phyloP scores from a whole-genome alignment of 2,113 vertebrate genomes.

The Ondatra zibethicus region DNA sequence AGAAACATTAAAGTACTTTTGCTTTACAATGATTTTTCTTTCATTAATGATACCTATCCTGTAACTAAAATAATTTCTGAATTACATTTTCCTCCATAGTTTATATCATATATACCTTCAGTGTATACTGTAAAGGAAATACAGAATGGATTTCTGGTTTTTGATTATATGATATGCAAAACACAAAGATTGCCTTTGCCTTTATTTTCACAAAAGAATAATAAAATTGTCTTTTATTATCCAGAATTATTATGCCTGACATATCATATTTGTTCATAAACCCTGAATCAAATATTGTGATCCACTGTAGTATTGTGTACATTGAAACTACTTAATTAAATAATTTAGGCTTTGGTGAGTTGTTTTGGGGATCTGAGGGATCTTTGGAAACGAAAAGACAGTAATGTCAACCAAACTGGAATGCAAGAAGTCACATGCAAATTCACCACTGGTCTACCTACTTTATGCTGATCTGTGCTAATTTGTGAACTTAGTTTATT shows the following conservation, averaged over 20 bases:
- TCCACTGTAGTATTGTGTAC: slow-evolving; percentile 25
- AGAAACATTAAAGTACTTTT: slow-evolving; percentile 44
- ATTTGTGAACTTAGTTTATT: slow-evolving; percentile 66
- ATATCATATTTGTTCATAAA: not conserved
- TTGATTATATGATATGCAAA: slow-evolving; percentile 40
- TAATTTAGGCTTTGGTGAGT: not conserved
- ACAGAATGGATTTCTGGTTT: slow-evolving; percentile 53
- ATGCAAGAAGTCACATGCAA: slow-evolving; percentile 10
- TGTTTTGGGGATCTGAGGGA: not conserved
- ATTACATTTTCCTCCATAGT: slow-evolving; percentile 27
- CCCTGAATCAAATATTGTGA: slow-evolving; percentile 25
- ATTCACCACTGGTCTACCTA: slow-evolving; percentile 13
- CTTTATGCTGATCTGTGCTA: slow-evolving; percentile 40
- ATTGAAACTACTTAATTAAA: slow-evolving; percentile 45
- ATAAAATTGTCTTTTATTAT: slow-evolving; percentile 45
- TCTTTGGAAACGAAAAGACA: slow-evolving; percentile 55
- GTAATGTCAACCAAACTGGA: slow-evolving; percentile 42
- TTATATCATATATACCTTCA: slow-evolving; percentile 43
- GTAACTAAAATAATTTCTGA: slow-evolving; percentile 52
- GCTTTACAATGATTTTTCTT: slow-evolving; percentile 51
- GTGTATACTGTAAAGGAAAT: slow-evolving; percentile 56
- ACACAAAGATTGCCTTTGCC: slow-evolving; percentile 2
- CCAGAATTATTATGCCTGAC: slow-evolving; percentile 38
- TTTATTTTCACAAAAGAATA: slow-evolving; percentile 14
- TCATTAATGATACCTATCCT: slow-evolving; percentile 55